A percentile compares a stretch with the other conserved stretches of the same genome.
These are phyloP conservation scores for Gobio gobio DNA, from an alignment of 2,113 vertebrate species.

Conservation along the genomic window DNA sequence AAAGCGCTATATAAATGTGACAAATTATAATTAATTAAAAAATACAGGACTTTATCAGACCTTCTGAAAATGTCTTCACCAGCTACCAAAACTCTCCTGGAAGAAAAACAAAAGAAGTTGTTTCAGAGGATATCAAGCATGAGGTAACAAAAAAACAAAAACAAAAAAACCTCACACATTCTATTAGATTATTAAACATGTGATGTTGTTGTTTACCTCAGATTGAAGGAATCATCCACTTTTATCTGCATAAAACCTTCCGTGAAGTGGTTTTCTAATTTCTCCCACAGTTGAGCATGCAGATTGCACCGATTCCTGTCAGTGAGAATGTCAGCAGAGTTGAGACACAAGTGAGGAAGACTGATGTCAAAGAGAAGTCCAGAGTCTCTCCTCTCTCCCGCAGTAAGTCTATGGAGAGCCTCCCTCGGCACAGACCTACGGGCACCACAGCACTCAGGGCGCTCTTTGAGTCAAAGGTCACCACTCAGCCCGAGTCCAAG, in stretches of 20 bases:
- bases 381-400: constrained; percentile 25
- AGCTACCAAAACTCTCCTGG: constrained; percentile 78
- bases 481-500: neutral
- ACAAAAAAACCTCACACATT: neutral
- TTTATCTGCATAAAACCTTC: neutral
- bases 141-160: constrained; percentile 64
- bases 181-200: neutral
- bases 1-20: too few species aligned
- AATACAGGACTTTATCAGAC: neutral
- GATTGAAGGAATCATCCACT: neutral
- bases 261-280: neutral
- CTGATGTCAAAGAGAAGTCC: constrained; percentile 33
- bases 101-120: constrained; percentile 49
- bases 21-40: too few species aligned
- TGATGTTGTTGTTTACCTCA: neutral
- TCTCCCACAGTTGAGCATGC: constrained; percentile 45
- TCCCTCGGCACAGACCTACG: constrained; percentile 27
- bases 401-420: constrained; percentile 69
- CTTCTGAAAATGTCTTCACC: neutral
- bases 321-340: constrained; percentile 19
- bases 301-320: neutral
- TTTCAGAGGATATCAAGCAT: constrained; percentile 59
- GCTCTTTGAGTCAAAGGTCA: constrained; percentile 68
- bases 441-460: constrained; percentile 65
- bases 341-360: constrained; percentile 49